These are phyloP conservation scores for Zosterops hypoxanthus DNA, from an alignment of 2,113 vertebrate genomes.

Conservation along the genomic window DNA sequence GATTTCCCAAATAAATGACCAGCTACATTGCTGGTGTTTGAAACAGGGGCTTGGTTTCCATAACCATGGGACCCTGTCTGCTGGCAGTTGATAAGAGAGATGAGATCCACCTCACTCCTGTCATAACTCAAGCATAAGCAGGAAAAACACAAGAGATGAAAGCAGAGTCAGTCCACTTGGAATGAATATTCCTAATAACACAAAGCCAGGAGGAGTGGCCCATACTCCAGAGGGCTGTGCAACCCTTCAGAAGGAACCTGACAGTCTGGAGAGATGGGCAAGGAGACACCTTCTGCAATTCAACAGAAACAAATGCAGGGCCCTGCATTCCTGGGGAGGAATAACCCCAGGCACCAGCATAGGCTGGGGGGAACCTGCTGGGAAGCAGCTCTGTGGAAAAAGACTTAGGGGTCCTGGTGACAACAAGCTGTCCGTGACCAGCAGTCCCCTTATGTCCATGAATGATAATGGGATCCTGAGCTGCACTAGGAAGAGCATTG, in stretches of 20 bases:
- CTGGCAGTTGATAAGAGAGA: background rate
- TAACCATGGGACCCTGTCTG: background rate
- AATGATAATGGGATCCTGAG: background rate
- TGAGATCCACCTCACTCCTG: background rate
- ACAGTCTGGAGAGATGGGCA: background rate
- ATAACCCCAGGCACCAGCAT: background rate
- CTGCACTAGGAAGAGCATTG: background rate
- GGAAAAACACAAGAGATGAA: background rate
- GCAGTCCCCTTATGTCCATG: background rate
- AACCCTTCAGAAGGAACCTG: background rate
- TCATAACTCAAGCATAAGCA: background rate
- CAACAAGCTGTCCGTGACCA: background rate
- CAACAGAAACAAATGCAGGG: background rate
- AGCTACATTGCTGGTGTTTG: background rate
- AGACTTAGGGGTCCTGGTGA: background rate
- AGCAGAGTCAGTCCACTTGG: background rate
- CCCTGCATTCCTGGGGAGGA: background rate
- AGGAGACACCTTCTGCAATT: background rate
- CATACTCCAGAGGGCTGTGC: background rate
- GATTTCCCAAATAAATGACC: background rate
- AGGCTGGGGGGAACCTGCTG: background rate
- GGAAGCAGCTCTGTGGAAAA: background rate
- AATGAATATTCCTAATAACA: background rate
- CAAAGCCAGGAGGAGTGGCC: background rate
- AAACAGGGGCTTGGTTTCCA: background rate